Percentiles rank a stretch among this genome's conserved stretches.
Evolutionary conservation across 1,140 invertebrate species (phyloP).

Genomic region (Nasonia giraulti): DNA sequence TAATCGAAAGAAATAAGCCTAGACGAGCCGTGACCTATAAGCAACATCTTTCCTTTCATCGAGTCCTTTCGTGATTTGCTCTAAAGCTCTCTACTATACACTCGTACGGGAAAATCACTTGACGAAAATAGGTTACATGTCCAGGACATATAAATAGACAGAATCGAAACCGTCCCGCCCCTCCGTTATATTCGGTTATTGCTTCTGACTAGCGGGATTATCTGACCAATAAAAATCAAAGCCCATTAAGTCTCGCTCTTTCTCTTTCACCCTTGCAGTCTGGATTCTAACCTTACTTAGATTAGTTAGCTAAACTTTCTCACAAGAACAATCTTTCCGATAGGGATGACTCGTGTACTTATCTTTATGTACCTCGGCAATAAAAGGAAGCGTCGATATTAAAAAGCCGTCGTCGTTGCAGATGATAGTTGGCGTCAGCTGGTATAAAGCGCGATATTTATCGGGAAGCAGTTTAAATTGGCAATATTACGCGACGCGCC

Average conservation of each 20-base stretch:
- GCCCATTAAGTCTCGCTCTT: neutral
- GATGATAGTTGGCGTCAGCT: neutral
- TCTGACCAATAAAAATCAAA: slow-evolving; percentile 37
- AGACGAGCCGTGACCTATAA: no score
- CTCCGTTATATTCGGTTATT: slow-evolving; percentile 28
- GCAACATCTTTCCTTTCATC: no score
- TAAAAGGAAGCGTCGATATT: slow-evolving; percentile 16
- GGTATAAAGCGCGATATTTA: slow-evolving; percentile 12
- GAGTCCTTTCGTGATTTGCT: no score
- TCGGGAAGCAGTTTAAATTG: slow-evolving; percentile 14
- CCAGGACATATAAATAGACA: neutral
- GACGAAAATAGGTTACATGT: slow-evolving; percentile 10
- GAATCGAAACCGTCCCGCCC: neutral
- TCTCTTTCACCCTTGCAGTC: neutral
- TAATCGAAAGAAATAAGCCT: no score
- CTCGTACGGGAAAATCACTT: slow-evolving; percentile 5
- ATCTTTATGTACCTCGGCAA: neutral
- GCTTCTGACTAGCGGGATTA: slow-evolving; percentile 9
- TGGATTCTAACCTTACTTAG: neutral
- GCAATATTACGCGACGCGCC: slow-evolving; percentile 4
- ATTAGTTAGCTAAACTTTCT: no score
- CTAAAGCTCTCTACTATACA: neutral
- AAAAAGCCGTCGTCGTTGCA: neutral
- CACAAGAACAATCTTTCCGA: neutral
- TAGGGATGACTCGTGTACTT: neutral